Evolutionary conservation across 2,888 invertebrate species (phyloP), one percentile per base, ranked within the genome.

Genomic region (Trichopria drosophilae): DNA sequence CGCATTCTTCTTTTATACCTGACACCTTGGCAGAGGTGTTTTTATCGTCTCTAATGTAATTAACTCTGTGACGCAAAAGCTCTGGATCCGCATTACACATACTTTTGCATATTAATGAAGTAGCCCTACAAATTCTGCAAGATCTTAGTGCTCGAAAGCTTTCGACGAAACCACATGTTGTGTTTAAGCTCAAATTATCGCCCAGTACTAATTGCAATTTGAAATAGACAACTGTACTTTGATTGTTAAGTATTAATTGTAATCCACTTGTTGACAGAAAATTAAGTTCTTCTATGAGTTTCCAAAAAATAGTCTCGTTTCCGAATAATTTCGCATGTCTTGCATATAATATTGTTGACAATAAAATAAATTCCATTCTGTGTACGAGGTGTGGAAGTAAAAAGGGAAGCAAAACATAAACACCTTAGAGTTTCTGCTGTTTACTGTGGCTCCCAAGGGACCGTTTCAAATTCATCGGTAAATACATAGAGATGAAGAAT

Each of bases 141-240:
- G 45, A 49, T 23, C 16, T 45, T 13, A 40, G 29, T 7, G 43
- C 50, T 6, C 1, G 3, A 31, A 54, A 54, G 12, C 47, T 28
- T 41, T 51, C 46, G 1, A 35, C 37, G 13, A 51, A 1, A 51
- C 1, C 3, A 51, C 51, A n/a, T n/a, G n/a, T n/a, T n/a, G n/a
- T n/a, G n/a, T n/a, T n/a, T n/a, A 0, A 55, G 13, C 22, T 51
- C n/a, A n/a, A n/a, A n/a, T n/a, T 55, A 16, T 55, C 54, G 2
- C 51, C 54, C 18, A 55, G 31, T 4, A 51, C 12, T 13, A 51
- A 22, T 16, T 39, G 5, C 5, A 35, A 43, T 13, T 51, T 36
- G 23, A 55, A 55, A 40, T 47, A 44, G 29, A 53, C 18, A 35
- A 34, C 36, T 2, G 35, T 9, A 4, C 20, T 6, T 4, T 20